These are phyloP conservation scores for Polyergus mexicanus DNA, from an alignment of 1,140 invertebrate species.

Conservation along the genomic window DNA sequence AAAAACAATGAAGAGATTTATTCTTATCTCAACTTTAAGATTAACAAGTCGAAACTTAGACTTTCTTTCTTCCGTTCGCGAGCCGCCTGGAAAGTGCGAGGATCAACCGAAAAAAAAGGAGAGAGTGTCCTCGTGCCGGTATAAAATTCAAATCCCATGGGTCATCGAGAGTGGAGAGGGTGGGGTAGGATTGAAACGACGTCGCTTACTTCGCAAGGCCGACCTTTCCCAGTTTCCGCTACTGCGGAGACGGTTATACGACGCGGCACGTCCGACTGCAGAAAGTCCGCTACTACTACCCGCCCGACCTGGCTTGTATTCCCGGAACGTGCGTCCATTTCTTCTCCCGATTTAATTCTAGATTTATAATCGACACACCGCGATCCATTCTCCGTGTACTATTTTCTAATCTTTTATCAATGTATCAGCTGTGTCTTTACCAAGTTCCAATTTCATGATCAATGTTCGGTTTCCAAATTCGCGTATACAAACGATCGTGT, in stretches of 20 bases:
- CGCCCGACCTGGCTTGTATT: constrained; percentile 33
- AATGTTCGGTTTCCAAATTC: background rate
- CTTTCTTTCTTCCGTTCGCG: background rate
- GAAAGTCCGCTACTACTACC: constrained; percentile 55
- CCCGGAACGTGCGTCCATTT: constrained; percentile 72
- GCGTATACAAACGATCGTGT: constrained; percentile 1
- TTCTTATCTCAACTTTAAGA: background rate
- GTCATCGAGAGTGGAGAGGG: constrained; percentile 37
- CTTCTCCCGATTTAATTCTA: constrained; percentile 70
- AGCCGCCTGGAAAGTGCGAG: background rate
- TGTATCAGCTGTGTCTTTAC: background rate
- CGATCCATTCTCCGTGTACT: constrained; percentile 40
- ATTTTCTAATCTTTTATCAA: background rate
- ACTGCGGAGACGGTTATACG: constrained; percentile 54
- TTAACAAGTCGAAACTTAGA: constrained; percentile 10
- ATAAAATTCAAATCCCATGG: constrained; percentile 69
- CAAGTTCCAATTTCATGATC: background rate
- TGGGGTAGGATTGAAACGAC: no score
- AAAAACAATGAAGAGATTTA: background rate
- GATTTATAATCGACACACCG: constrained; percentile 3
- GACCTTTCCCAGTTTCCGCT: constrained; percentile 54
- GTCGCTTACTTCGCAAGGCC: constrained; percentile 7
- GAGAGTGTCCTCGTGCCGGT: background rate
- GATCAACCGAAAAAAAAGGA: background rate
- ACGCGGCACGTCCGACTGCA: constrained; percentile 70